Conservation (phyloP, 2,797 vertebrate species). For the Macrochelys suwanniensis region DNA sequence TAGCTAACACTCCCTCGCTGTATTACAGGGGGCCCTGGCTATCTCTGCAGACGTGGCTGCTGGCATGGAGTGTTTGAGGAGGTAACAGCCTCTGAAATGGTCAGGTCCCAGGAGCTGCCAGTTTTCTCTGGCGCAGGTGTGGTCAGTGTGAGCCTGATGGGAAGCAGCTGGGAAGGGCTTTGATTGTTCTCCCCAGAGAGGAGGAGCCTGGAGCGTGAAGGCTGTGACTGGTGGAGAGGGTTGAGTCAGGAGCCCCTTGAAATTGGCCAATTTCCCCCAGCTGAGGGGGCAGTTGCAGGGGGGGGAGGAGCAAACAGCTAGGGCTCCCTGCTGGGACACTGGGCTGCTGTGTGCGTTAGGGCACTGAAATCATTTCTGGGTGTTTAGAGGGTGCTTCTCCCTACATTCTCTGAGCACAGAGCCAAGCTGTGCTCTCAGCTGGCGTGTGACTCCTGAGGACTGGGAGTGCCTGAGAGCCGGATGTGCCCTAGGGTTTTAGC, state of each 20-base stretch:
- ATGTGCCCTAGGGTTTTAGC: not conserved
- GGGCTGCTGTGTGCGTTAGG: not conserved
- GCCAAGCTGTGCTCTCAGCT: not conserved
- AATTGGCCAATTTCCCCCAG: not conserved
- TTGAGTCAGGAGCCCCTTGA: not conserved
- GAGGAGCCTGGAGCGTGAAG: not conserved
- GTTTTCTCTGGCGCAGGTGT: not conserved
- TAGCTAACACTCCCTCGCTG: not conserved
- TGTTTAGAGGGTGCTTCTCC: not conserved
- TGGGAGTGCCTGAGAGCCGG: not conserved
- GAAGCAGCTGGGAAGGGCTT: not conserved
- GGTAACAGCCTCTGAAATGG: no score
- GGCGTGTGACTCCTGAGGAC: not conserved
- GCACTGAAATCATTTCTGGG: not conserved
- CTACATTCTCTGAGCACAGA: not conserved
- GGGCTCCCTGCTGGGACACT: no score
- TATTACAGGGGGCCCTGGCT: no score
- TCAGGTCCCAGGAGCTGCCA: not conserved
- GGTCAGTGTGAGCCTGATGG: not conserved
- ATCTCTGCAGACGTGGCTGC: no score
- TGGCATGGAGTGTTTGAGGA: not conserved
- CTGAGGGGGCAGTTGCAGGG: not conserved
- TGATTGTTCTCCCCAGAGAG: not conserved
- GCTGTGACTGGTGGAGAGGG: not conserved
- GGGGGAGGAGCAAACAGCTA: not conserved